A percentile compares a stretch with the other conserved stretches of the same genome.
Conservation (phyloP, 2,113 vertebrate genomes). For the Nesogale talazaci region DNA sequence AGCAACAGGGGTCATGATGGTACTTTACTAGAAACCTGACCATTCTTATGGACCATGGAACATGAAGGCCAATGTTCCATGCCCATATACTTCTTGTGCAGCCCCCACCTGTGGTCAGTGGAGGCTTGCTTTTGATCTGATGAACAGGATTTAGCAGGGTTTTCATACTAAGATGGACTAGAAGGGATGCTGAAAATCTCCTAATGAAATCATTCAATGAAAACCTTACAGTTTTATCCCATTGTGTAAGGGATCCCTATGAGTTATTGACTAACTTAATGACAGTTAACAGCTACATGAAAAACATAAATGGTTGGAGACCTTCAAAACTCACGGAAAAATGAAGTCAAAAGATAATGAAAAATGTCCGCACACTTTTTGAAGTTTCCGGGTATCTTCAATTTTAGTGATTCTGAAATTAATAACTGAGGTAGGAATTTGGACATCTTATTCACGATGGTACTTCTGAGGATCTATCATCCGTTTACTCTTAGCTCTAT, state of each 20-base stretch:
- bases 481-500: constrained; percentile 3
- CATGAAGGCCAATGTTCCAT: background rate
- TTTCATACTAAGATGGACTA: background rate
- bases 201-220: background rate
- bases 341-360: too few relatives aligned
- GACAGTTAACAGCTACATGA: background rate
- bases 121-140: background rate
- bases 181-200: background rate
- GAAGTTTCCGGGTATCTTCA: background rate
- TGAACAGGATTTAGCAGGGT: background rate
- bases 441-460: background rate
- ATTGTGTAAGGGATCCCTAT: background rate
- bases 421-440: background rate
- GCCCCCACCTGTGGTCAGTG: background rate
- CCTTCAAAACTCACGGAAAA: too few relatives aligned
- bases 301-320: background rate
- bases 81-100: background rate
- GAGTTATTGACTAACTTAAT: background rate
- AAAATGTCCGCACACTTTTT: too few relatives aligned
- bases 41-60: background rate
- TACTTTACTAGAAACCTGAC: background rate
- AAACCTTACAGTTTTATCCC: background rate
- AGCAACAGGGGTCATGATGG: background rate
- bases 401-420: constrained; percentile 38
- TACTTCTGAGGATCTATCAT: constrained; percentile 22